phyloP scores from a whole-genome alignment of 2,113 vertebrate species.

The Suricata suricatta region DNA sequence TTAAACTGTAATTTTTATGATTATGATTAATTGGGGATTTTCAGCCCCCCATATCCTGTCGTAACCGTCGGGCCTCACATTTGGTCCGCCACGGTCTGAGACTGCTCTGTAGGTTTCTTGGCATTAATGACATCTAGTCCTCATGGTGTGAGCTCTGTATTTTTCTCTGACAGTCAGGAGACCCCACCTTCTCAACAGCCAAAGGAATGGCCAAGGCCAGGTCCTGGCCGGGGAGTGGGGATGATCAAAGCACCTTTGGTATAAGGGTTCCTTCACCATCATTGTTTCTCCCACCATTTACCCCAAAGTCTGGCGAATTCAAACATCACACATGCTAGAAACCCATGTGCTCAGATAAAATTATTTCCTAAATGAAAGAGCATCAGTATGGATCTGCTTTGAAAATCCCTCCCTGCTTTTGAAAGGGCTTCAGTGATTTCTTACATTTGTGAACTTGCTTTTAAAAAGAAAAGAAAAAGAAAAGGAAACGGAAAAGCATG shows the following conservation, averaged over 20 bases:
- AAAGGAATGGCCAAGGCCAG: not conserved
- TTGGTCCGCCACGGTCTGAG: not conserved
- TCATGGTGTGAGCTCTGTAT: not conserved
- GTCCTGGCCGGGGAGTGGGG: not conserved
- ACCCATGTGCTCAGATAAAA: not conserved
- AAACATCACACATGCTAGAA: not conserved
- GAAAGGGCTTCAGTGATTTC: not conserved
- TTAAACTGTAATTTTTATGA: not conserved
- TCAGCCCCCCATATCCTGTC: not conserved
- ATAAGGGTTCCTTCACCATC: not conserved
- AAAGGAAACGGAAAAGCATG: not conserved
- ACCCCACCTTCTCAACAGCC: fast-evolving
- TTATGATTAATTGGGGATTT: not conserved
- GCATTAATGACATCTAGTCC: not conserved
- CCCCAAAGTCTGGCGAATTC: not conserved
- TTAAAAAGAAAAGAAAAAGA: not conserved
- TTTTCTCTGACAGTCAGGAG: not conserved
- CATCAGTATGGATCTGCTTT: not conserved
- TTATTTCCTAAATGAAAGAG: not conserved
- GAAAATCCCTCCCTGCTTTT: not conserved
- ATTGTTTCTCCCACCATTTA: no score
- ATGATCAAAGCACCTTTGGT: not conserved
- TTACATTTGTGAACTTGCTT: not conserved
- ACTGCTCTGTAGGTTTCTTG: not conserved
- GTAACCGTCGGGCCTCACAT: not conserved